These are phyloP conservation scores for Apis florea DNA, from an alignment of 1,140 invertebrate species.

Conservation along the genomic window DNA sequence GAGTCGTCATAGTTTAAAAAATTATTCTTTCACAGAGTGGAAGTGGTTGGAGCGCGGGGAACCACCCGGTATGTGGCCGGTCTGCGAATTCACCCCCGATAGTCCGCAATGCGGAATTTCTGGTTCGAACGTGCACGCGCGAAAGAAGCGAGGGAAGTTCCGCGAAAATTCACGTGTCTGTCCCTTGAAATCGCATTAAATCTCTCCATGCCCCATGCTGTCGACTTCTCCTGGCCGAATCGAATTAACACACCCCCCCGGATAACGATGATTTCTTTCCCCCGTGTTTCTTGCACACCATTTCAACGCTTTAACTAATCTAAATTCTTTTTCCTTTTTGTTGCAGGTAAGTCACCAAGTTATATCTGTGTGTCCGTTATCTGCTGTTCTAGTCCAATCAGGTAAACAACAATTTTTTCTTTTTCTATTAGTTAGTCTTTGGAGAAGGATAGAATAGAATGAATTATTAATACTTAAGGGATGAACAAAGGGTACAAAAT, in stretches of 20 bases:
- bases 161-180: conserved; percentile 40
- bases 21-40: conserved; percentile 66
- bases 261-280: background rate
- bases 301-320: conserved; percentile 18
- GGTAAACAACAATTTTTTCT: background rate
- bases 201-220: conserved; percentile 25
- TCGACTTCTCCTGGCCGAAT: conserved; percentile 2
- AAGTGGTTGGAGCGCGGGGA: conserved; percentile 36
- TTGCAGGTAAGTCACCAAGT: conserved; percentile 68
- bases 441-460: too few species aligned
- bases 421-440: too few species aligned
- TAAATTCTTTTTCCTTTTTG: conserved; percentile 45
- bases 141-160: conserved; percentile 65
- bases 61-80: conserved; percentile 68
- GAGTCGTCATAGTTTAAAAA: conserved; percentile 66
- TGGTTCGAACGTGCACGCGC: conserved; percentile 70
- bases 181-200: conserved; percentile 43
- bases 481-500: too few species aligned
- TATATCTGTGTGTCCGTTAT: too few species aligned
- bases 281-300: background rate
- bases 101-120: conserved; percentile 79
- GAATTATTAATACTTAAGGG: too few species aligned
- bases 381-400: background rate
- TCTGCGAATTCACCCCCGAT: conserved; percentile 76
- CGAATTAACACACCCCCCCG: background rate